A percentile compares a stretch with the other conserved stretches of the same genome.
Evolutionary conservation across 2,888 invertebrate genomes (phyloP).

Genomic region (Oscheius sp.): DNA sequence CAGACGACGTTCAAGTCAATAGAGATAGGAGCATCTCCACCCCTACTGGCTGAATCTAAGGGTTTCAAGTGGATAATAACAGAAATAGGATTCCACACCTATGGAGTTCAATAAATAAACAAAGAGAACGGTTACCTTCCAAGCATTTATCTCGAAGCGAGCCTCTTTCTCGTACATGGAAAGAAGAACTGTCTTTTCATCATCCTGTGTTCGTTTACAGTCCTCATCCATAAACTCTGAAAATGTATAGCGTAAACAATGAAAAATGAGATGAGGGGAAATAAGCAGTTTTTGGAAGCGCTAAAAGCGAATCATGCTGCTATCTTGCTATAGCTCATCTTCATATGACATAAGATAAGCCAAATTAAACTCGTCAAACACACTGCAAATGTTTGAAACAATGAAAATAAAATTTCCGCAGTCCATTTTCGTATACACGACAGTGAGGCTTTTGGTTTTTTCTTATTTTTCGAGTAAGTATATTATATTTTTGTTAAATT

Average conservation of each 20-base stretch:
- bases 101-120: not conserved
- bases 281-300: too few species aligned
- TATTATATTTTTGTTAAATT: too few species aligned
- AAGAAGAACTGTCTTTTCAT: conserved; percentile 34
- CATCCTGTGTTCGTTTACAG: conserved; percentile 31
- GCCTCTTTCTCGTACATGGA: conserved; percentile 36
- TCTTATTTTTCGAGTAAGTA: too few species aligned
- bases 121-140: conserved; percentile 37
- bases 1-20: conserved; percentile 18
- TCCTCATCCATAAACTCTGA: conserved; percentile 13
- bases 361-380: too few species aligned
- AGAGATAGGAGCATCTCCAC: not conserved
- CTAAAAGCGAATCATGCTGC: too few species aligned
- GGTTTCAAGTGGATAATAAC: conserved; percentile 16
- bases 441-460: too few species aligned
- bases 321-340: too few species aligned
- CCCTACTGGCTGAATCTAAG: conserved; percentile 14
- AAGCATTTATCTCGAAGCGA: conserved; percentile 25
- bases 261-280: not conserved
- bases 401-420: too few species aligned
- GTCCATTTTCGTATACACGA: too few species aligned
- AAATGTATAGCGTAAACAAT: not conserved
- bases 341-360: too few species aligned
- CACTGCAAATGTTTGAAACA: too few species aligned
- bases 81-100: conserved; percentile 28